phyloP scores from a whole-genome alignment of 2,888 invertebrate species.

The Quadroppia sp. region DNA sequence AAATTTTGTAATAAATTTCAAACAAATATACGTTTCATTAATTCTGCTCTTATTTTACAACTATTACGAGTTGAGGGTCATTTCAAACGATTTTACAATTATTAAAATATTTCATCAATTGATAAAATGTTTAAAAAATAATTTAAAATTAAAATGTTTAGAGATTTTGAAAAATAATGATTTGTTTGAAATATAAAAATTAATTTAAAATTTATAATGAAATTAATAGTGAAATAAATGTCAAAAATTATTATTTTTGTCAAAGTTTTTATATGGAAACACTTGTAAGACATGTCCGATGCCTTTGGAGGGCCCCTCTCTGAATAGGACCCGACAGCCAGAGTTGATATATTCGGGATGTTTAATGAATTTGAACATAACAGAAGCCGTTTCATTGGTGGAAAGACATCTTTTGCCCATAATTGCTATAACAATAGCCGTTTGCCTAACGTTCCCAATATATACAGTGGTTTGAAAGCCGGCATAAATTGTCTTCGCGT shows the following conservation, averaged over 20 bases:
- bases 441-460: conserved; percentile 91
- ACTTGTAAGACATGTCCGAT: conserved; percentile 66
- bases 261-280: conserved; percentile 45
- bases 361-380: conserved; percentile 78
- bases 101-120: too few relatives aligned
- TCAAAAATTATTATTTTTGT: conserved; percentile 11
- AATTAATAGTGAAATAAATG: background rate
- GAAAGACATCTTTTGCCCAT: conserved; percentile 62
- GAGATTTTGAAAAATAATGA: background rate
- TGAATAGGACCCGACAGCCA: conserved; percentile 72
- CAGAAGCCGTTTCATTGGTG: conserved; percentile 79
- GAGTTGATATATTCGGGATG: conserved; percentile 81
- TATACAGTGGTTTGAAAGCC: conserved; percentile 76
- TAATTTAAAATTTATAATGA: background rate
- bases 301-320: conserved; percentile 79
- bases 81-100: too few relatives aligned
- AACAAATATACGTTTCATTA: too few relatives aligned
- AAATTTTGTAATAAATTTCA: too few relatives aligned
- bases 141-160: background rate
- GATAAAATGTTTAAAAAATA: background rate
- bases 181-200: background rate
- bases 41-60: too few relatives aligned
- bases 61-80: too few relatives aligned
- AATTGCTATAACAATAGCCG: conserved; percentile 79
- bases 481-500: conserved; percentile 73